A percentile compares a stretch with the other conserved stretches of the same genome.
Conservation (phyloP, 2,888 invertebrate species). For the Acronicta aceris region DNA sequence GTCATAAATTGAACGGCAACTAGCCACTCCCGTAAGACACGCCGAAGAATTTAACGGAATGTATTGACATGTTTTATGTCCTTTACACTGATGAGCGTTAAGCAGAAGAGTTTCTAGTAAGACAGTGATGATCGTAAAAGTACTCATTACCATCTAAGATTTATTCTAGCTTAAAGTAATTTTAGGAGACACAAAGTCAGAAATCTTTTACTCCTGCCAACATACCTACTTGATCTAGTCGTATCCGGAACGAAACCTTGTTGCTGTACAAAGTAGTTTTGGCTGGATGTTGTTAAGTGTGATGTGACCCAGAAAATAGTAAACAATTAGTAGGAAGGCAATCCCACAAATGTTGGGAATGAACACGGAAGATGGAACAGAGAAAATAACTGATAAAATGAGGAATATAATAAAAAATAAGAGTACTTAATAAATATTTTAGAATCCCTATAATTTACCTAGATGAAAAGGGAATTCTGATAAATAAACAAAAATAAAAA, state of each 20-base stretch:
- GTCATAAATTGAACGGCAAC: constrained; percentile 77
- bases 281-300: constrained; percentile 13
- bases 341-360: constrained; percentile 18
- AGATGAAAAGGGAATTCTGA: background rate
- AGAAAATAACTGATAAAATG: background rate
- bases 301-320: constrained; percentile 22
- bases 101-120: constrained; percentile 61
- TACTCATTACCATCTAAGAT: constrained; percentile 43
- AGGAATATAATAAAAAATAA: no score
- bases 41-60: constrained; percentile 74
- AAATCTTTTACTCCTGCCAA: constrained; percentile 8
- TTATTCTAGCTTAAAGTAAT: constrained; percentile 28
- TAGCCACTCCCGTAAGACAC: constrained; percentile 68
- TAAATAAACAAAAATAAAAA: background rate
- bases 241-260: constrained; percentile 7
- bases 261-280: constrained; percentile 5
- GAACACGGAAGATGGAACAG: constrained; percentile 22
- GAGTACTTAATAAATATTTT: no score
- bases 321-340: constrained; percentile 30
- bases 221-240: constrained; percentile 18
- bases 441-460: no score
- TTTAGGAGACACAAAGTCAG: constrained; percentile 15
- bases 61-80: constrained; percentile 77
- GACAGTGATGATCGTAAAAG: constrained; percentile 49
- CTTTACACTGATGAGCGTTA: constrained; percentile 80